Evolutionary conservation across 1,140 invertebrate species (phyloP), one percentile per base, ranked within the genome.

Genomic region (Oedothorax gibbosus): DNA sequence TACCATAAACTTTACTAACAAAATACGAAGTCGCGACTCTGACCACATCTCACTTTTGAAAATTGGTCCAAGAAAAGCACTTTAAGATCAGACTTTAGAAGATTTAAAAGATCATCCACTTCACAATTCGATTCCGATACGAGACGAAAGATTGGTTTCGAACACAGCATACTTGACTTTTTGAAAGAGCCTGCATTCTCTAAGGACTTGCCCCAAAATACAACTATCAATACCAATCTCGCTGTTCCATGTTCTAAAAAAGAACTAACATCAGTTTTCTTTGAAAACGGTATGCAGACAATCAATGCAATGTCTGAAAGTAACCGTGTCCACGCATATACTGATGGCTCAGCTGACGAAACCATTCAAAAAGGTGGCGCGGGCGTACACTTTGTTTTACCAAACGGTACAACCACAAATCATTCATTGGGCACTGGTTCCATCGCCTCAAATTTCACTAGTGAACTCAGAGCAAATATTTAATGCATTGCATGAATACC

Each of bases 1-100:
- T 35, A 73, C 18, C 8, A 73, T 73, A 51, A 73, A 54, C 71
- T 73, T 73, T 54, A 73, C 71, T 73, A 73, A 73, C 18, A 73
- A 73, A 54, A 73, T 73, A 2, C 71, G 71, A 73, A 73, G 2
- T 49, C 18, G 18, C 7, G 68, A 71, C 68, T 10, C 35, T 50
- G 65, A 66, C 56, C 1, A 1, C 11, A 12, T 4, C n/a, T 0
- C 56, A 11, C 56, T 60, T 57, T 60, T 60, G 56, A 60, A 60
- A 60, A 60, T 12, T 60, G 56, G 1, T n/a, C 1, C 56, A 60
- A 60, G 56, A 60, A 60, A 60, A 12, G 11, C n/a, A n/a, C n/a
- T n/a, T n/a, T n/a, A n/a, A n/a, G n/a, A n/a, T n/a, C n/a, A n/a
- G n/a, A n/a, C n/a, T n/a, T n/a, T n/a, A n/a, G n/a, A n/a, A 4